phyloP scores from a whole-genome alignment of 2,113 vertebrate species.

The Scartelaos histophorus region DNA sequence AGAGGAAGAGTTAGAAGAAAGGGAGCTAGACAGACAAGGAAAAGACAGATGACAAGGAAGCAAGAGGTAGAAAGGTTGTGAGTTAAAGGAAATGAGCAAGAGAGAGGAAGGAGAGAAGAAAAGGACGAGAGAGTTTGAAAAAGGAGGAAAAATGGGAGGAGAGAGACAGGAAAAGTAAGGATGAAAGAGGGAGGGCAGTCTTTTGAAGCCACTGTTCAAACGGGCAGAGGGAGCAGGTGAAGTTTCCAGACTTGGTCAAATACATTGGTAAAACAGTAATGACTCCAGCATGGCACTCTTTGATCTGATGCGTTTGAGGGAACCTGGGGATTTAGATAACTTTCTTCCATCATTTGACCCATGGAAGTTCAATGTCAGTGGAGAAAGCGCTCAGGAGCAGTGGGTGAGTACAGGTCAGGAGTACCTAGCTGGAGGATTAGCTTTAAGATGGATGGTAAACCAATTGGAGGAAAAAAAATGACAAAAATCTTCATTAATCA shows the following conservation, averaged over 20 bases:
- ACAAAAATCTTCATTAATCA: too few species aligned
- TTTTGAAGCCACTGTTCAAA: conserved; percentile 60
- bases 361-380: not conserved
- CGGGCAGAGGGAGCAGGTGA: conserved; percentile 11
- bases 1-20: conserved; percentile 1
- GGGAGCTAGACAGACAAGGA: conserved; percentile 11
- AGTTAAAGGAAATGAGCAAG: conserved; percentile 42
- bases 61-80: conserved; percentile 55
- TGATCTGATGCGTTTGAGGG: conserved; percentile 6
- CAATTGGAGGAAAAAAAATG: too few species aligned
- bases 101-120: conserved; percentile 13
- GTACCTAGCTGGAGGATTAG: too few species aligned
- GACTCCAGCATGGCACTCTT: conserved; percentile 16
- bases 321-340: not conserved
- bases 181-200: conserved; percentile 48
- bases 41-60: not conserved
- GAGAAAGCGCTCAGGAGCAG: not conserved
- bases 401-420: not conserved
- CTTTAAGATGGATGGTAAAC: too few species aligned
- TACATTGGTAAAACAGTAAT: conserved; percentile 5
- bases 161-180: conserved; percentile 21
- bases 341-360: not conserved
- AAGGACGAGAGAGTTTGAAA: conserved; percentile 42
- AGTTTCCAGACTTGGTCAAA: conserved; percentile 22
- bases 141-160: conserved; percentile 16